Base-by-base conservation (phyloP, 2,888 invertebrate species). In the Meteorus cinctellus region DNA sequence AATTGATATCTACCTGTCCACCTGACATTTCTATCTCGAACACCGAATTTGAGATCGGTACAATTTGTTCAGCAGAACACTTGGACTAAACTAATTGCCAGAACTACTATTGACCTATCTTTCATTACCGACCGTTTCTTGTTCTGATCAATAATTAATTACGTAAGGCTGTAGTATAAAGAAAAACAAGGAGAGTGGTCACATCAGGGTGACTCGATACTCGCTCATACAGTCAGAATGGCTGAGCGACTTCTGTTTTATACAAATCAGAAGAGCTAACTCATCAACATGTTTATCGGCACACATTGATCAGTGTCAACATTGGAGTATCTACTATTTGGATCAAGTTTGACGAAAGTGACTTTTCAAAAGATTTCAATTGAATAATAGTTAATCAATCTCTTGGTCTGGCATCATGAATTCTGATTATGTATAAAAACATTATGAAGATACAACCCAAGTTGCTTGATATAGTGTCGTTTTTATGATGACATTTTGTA, bases 71-170 rank as follows among this genome's bases (percentile, higher is more conserved):
- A 48, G 62, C 60, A 59, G 67, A 72, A 62, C 66, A 66, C 72
- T 75, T 31, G 59, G 72, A 48, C 60, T 12, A 6, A 8, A 41
- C 4, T 12, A 8, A 41, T 12, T 41, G 41, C 41, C 8, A 41
- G 12, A 41, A 41, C 41, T 41, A 41, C 12, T 12, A 2, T 41
- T 41, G 41, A 12, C 8, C 1, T 41, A 41, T 12, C 41, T 41
- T 41, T 41, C 12, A 12, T 41, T 10, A 24, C 27, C 41, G 41
- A 55, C n/a, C 12, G 60, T 62, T 51, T 67, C 67, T 60, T 12
- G 14, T 48, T 72, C 72, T 68, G 72, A 72, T 72, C 48, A 68
- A 60, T 48, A 55, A 63, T 76, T 76, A 45, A 76, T 71, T 63
- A 16, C 19, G 27, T 60, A 1, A 4, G 19, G 14, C 19, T 29